A percentile compares a stretch with the other conserved stretches of the same genome.
phyloP scores from a whole-genome alignment of 1,140 invertebrate genomes.

The Solen grandis region DNA sequence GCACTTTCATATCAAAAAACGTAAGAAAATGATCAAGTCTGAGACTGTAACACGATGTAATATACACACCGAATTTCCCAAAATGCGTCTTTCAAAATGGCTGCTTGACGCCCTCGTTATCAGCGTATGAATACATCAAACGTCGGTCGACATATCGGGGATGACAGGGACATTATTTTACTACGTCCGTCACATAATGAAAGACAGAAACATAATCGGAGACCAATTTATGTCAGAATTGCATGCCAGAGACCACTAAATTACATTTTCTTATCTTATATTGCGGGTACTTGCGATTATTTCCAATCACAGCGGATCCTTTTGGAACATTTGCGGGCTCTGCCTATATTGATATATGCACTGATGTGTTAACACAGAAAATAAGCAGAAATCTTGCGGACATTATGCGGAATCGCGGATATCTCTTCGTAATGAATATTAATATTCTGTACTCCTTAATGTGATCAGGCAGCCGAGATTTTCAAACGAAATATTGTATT shows the following conservation, averaged over 20 bases:
- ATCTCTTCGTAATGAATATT: too few species aligned
- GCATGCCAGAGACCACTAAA: conserved; percentile 29
- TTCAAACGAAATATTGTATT: too few species aligned
- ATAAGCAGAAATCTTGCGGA: too few species aligned
- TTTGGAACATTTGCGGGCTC: conserved; percentile 29
- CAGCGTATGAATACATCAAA: background rate
- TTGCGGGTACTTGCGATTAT: conserved; percentile 33
- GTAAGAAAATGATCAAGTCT: background rate
- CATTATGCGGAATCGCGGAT: too few species aligned
- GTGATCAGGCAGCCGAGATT: too few species aligned
- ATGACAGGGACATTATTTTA: conserved; percentile 40
- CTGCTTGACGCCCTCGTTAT: background rate
- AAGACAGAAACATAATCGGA: conserved; percentile 18
- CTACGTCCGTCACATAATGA: conserved; percentile 26
- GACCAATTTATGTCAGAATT: conserved; percentile 24
- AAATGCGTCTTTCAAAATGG: background rate
- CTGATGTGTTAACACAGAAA: conserved; percentile 42
- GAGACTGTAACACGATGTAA: background rate
- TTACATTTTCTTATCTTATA: conserved; percentile 37
- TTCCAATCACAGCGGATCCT: conserved; percentile 21
- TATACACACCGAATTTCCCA: background rate
- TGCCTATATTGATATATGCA: conserved; percentile 48
- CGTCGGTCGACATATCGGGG: conserved; percentile 13
- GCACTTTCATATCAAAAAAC: too few species aligned
- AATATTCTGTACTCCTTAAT: too few species aligned